A percentile compares a stretch with the other conserved stretches of the same genome.
These are phyloP conservation scores for Cariama cristata DNA, from an alignment of 2,113 vertebrate species.

Conservation along the genomic window DNA sequence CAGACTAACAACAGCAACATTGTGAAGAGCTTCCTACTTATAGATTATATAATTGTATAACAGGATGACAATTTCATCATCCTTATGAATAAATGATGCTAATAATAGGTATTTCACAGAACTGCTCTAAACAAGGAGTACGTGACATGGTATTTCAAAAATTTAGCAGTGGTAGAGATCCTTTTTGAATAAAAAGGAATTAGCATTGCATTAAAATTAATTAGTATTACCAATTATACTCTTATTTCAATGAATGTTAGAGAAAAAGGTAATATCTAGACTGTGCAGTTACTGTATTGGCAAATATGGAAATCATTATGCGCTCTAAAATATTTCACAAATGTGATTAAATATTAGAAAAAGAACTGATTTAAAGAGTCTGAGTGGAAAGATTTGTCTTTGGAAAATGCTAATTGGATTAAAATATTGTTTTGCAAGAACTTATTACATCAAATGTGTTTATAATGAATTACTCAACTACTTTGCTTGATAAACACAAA, in stretches of 20 bases:
- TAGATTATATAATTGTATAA: neutral
- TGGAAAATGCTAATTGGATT: neutral
- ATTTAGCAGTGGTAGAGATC: neutral
- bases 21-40: conserved; percentile 21
- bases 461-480: neutral
- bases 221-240: neutral
- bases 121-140: neutral
- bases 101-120: neutral
- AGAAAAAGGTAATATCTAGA: neutral
- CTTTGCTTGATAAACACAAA: neutral
- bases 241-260: neutral
- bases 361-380: neutral
- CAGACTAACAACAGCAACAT: neutral
- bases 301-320: neutral
- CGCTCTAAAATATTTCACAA: neutral
- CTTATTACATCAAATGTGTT: neutral
- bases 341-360: neutral
- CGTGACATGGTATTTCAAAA: neutral
- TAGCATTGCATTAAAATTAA: neutral
- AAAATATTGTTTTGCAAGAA: neutral
- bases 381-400: neutral
- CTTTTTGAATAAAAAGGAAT: neutral
- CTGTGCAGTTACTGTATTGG: neutral
- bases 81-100: neutral
- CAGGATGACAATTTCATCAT: neutral